Percentiles rank a stretch among this genome's conserved stretches.
These are phyloP conservation scores for Ibycter americanus DNA, from an alignment of 2,797 vertebrate species.

Conservation along the genomic window DNA sequence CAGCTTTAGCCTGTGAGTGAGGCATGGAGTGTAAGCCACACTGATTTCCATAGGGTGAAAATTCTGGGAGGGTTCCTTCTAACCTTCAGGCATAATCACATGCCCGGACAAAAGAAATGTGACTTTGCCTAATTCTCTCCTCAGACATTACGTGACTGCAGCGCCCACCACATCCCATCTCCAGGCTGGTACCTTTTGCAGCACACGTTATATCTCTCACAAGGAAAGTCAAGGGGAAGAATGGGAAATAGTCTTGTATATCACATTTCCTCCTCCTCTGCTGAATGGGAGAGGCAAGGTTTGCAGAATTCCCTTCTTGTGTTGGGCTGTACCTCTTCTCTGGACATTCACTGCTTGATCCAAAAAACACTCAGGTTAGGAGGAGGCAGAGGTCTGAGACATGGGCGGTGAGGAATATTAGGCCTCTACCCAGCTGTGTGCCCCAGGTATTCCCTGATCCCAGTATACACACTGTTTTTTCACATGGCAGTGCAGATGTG, in stretches of 20 bases:
- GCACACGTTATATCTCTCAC: neutral
- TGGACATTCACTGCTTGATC: neutral
- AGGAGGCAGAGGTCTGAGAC: neutral
- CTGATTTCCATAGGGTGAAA: neutral
- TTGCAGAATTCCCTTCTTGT: neutral
- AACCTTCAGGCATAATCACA: neutral
- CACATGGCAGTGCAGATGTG: neutral
- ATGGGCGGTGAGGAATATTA: neutral
- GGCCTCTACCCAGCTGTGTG: neutral
- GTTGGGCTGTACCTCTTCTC: neutral
- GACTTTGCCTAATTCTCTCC: neutral
- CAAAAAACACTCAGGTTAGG: neutral
- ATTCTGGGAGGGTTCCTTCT: neutral
- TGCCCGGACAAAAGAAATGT: neutral
- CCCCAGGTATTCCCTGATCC: neutral
- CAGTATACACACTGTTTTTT: neutral
- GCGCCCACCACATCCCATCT: neutral
- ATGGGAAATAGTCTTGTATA: neutral
- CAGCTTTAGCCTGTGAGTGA: neutral
- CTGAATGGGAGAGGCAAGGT: neutral
- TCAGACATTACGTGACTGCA: neutral
- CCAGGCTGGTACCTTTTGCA: neutral
- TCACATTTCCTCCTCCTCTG: neutral
- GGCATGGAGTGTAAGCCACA: fast-evolving
- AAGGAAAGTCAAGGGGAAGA: neutral